These are phyloP conservation scores for Coleophora flavipennella DNA, from an alignment of 2,888 invertebrate species.

Conservation along the genomic window DNA sequence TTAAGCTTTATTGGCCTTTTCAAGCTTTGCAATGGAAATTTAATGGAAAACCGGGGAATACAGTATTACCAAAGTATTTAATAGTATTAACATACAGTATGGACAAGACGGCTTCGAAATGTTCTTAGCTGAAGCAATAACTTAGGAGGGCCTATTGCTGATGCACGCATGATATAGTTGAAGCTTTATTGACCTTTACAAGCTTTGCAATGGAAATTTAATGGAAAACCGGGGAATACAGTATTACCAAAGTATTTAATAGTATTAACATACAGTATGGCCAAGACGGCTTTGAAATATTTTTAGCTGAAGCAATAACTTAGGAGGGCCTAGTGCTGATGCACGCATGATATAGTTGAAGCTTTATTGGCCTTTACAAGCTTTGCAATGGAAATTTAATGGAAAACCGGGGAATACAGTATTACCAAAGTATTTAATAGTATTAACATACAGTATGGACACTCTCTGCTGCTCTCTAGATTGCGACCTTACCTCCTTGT, in stretches of 20 bases:
- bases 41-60: slow-evolving; percentile 4
- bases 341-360: slow-evolving; percentile 15
- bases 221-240: slow-evolving; percentile 3
- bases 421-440: too few relatives aligned
- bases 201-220: slow-evolving; percentile 5
- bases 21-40: slow-evolving; percentile 4
- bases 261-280: too few relatives aligned
- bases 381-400: slow-evolving; percentile 6
- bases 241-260: too few relatives aligned
- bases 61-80: too few relatives aligned
- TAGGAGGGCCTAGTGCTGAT: slow-evolving; percentile 8
- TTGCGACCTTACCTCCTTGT: too few relatives aligned
- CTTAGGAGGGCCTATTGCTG: slow-evolving; percentile 10
- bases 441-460: too few relatives aligned
- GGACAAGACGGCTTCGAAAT: slow-evolving; percentile 19
- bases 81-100: too few relatives aligned
- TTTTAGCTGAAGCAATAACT: slow-evolving; percentile 20
- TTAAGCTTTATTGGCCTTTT: slow-evolving; percentile 14
- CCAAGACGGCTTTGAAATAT: slow-evolving; percentile 19
- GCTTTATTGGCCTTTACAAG: slow-evolving; percentile 14
- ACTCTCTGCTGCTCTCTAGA: too few relatives aligned
- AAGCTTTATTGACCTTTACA: slow-evolving; percentile 14
- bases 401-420: neutral
- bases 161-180: slow-evolving; percentile 15
- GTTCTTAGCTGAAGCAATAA: slow-evolving; percentile 20